phyloP scores from a whole-genome alignment of 1,140 invertebrate species.

The Antheraea mylitta region DNA sequence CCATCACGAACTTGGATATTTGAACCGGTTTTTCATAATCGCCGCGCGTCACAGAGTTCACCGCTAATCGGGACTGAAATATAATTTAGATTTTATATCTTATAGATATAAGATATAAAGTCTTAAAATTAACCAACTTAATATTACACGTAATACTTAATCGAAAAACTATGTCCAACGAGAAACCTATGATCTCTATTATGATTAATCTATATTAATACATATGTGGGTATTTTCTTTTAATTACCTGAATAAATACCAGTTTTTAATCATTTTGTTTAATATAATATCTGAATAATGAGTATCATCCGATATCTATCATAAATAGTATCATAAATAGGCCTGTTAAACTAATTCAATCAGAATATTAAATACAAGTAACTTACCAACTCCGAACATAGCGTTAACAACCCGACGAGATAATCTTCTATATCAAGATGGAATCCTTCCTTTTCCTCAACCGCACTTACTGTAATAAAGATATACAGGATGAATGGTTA shows the following conservation, averaged over 20 bases:
- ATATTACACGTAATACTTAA: too few relatives aligned
- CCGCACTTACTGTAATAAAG: slow-evolving; percentile 52
- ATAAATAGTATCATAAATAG: too few relatives aligned
- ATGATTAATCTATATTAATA: too few relatives aligned
- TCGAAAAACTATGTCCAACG: too few relatives aligned
- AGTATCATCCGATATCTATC: too few relatives aligned
- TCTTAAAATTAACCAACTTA: too few relatives aligned
- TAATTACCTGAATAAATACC: too few relatives aligned
- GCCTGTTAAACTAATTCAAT: background rate
- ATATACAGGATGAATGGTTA: background rate
- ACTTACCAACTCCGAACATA: slow-evolving; percentile 89
- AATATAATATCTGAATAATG: too few relatives aligned
- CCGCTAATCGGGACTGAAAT: slow-evolving; percentile 85
- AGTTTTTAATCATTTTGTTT: too few relatives aligned
- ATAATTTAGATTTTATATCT: background rate
- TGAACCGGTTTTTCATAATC: slow-evolving; percentile 89
- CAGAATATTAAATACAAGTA: slow-evolving; percentile 1
- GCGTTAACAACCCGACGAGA: slow-evolving; percentile 88
- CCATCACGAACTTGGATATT: slow-evolving; percentile 92
- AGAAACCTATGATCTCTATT: too few relatives aligned
- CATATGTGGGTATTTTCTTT: too few relatives aligned
- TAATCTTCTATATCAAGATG: slow-evolving; percentile 96
- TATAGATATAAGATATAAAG: too few relatives aligned
- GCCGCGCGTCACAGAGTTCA: slow-evolving; percentile 93
- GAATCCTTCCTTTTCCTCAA: slow-evolving; percentile 83